Evolutionary conservation across 2,113 vertebrate species (phyloP).

Genomic region (Grammomys dolichurus): DNA sequence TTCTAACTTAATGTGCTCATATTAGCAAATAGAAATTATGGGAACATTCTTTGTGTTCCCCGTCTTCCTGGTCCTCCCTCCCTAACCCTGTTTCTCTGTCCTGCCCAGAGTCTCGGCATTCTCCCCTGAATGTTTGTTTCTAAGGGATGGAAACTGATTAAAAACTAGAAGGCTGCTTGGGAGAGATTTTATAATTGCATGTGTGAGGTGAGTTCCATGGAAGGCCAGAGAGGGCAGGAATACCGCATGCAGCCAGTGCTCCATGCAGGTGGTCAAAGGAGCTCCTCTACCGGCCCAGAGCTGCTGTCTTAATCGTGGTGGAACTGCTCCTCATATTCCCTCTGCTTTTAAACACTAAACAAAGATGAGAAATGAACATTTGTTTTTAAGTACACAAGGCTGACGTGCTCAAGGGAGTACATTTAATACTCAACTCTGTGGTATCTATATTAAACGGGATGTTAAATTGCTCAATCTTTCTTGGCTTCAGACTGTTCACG

Average conservation of each 20-base stretch:
- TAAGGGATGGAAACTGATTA: background rate
- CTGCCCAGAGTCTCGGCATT: background rate
- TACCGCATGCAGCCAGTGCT: no score
- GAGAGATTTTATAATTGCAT: background rate
- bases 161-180: background rate
- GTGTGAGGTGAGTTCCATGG: background rate
- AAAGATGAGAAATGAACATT: slow-evolving; percentile 11
- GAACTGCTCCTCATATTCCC: background rate
- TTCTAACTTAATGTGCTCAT: background rate
- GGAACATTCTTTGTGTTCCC: background rate
- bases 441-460: background rate
- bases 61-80: background rate
- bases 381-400: background rate
- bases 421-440: background rate
- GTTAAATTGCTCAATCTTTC: background rate
- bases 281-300: background rate
- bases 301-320: background rate
- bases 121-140: background rate
- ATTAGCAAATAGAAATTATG: background rate
- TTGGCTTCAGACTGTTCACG: slow-evolving; percentile 7
- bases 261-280: no score
- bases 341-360: background rate
- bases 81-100: background rate
- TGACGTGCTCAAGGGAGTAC: background rate
- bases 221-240: background rate